Evolutionary conservation across 2,797 vertebrate genomes (phyloP).

Genomic region (Sternotherus odoratus): DNA sequence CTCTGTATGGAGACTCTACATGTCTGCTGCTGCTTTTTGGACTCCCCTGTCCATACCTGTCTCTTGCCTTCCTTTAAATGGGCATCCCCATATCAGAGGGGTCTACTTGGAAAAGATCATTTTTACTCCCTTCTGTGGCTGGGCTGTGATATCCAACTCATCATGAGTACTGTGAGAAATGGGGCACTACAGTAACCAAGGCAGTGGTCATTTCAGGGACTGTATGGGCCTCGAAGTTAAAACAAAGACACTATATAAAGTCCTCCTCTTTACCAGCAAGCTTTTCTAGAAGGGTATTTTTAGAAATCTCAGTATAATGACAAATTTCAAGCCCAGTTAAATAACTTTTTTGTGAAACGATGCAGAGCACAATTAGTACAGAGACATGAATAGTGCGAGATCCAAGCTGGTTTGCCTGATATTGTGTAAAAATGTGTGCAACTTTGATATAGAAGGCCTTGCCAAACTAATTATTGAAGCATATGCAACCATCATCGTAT

Average conservation of each 20-base stretch:
- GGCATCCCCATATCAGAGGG: background rate
- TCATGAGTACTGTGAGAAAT: background rate
- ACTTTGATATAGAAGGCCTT: conserved; percentile 23
- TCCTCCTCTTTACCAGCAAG: conserved; percentile 3
- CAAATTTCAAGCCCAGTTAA: conserved; percentile 16
- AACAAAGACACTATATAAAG: background rate
- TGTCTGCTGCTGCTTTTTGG: background rate
- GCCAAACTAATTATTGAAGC: conserved; percentile 50
- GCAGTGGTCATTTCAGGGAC: background rate
- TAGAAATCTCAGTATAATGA: conserved; percentile 16
- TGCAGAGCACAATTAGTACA: background rate
- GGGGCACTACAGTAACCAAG: background rate
- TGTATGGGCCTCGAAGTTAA: background rate
- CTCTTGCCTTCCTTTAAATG: background rate
- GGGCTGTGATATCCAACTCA: background rate
- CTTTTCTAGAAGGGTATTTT: conserved; percentile 24
- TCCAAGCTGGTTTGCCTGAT: background rate
- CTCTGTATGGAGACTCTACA: background rate
- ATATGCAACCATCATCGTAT: background rate
- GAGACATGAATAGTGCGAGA: conserved; percentile 35
- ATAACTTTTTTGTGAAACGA: background rate
- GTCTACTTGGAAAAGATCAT: background rate
- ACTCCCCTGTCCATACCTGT: background rate
- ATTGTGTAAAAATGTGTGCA: background rate
- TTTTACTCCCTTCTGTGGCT: background rate